Evolutionary conservation across 2,113 vertebrate genomes (phyloP).

Genomic region (Noturus placidus): DNA sequence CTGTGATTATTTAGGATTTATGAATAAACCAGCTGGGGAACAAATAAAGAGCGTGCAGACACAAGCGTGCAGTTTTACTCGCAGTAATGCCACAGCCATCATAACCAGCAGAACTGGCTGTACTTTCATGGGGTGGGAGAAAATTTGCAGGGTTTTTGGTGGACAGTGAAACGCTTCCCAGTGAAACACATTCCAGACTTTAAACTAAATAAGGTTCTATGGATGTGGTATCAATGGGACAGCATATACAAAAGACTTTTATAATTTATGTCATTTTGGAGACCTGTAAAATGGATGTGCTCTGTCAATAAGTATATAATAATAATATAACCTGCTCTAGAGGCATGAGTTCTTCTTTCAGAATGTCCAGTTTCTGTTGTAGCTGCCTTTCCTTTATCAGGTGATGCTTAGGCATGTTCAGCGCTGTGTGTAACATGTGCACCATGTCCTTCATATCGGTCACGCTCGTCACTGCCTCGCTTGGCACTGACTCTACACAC

Average conservation of each 20-base stretch:
- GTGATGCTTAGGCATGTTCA: constrained; percentile 81
- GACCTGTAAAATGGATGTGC: background rate
- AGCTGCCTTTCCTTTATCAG: constrained; percentile 78
- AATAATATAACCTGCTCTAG: constrained; percentile 81
- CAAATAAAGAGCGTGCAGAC: background rate
- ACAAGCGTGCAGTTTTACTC: background rate
- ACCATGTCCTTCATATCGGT: constrained; percentile 81
- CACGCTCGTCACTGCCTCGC: constrained; percentile 66
- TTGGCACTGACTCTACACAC: constrained; percentile 67
- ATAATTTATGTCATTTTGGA: background rate
- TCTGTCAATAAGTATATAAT: background rate
- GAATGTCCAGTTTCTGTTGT: constrained; percentile 75
- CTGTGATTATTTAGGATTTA: background rate
- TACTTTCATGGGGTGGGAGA: background rate
- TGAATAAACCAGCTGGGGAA: background rate
- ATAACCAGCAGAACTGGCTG: background rate
- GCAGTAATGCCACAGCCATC: background rate
- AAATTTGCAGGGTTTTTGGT: background rate
- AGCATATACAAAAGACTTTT: background rate
- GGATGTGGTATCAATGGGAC: background rate
- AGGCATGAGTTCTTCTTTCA: constrained; percentile 81
- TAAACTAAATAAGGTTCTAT: background rate
- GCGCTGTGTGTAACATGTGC: constrained; percentile 80
- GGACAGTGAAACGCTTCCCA: background rate
- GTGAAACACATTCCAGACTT: background rate